Evolutionary conservation across 2,113 vertebrate genomes (phyloP).

Genomic region (Urocitellus parryii): DNA sequence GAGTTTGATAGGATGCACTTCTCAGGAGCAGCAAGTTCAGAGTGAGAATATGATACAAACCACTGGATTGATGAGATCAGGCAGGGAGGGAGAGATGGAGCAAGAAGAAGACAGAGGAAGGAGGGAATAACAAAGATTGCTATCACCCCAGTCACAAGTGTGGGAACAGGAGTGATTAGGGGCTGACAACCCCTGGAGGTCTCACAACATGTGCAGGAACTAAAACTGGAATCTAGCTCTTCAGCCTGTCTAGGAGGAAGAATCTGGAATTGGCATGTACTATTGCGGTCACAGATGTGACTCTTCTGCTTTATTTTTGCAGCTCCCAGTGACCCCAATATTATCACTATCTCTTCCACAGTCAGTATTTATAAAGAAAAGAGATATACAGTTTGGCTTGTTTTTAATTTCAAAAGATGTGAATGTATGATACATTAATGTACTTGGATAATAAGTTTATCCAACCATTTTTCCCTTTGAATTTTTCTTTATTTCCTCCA

Average conservation of each 20-base stretch:
- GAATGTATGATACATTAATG: neutral
- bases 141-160: neutral
- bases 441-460: neutral
- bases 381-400: neutral
- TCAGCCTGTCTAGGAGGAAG: neutral
- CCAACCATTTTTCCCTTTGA: neutral
- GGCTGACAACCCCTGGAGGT: rapidly evolving
- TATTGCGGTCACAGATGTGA: rapidly evolving
- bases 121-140: too few relatives aligned
- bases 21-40: neutral
- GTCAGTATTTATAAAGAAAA: neutral
- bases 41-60: too few relatives aligned
- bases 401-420: neutral
- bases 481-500: neutral
- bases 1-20: neutral
- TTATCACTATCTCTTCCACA: neutral
- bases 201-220: too few relatives aligned
- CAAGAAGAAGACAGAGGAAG: too few relatives aligned
- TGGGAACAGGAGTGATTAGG: too few relatives aligned
- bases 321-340: neutral
- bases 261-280: rapidly evolving
- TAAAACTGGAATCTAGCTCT: too few relatives aligned
- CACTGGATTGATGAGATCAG: neutral
- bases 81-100: neutral
- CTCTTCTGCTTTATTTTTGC: neutral